phyloP scores from a whole-genome alignment of 1,140 invertebrate genomes.

The Trichoplusia ni region DNA sequence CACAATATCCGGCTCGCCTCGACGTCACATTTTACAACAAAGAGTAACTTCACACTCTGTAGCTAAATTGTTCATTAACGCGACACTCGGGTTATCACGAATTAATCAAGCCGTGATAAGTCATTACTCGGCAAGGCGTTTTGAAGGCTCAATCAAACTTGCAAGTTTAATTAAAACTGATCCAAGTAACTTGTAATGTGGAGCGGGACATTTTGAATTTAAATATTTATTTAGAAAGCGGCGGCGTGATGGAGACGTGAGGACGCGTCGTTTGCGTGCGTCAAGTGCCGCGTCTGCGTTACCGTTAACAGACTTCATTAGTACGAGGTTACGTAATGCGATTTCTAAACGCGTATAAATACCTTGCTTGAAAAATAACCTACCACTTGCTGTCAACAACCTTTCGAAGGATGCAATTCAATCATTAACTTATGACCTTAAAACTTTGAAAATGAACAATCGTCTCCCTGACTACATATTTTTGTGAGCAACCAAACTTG shows the following conservation, averaged over 20 bases:
- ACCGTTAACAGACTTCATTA: too few relatives aligned
- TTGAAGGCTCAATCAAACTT: constrained; percentile 20
- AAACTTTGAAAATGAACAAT: too few relatives aligned
- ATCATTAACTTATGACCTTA: too few relatives aligned
- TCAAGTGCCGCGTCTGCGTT: too few relatives aligned
- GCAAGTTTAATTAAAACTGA: constrained; percentile 30
- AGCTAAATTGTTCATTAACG: constrained; percentile 9
- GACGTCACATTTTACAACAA: not conserved
- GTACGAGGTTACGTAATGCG: too few relatives aligned
- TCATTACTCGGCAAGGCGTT: constrained; percentile 5
- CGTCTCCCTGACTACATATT: too few relatives aligned
- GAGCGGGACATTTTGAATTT: constrained; percentile 22
- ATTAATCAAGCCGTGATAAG: constrained; percentile 26
- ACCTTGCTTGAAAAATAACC: too few relatives aligned
- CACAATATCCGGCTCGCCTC: not conserved
- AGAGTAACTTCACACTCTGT: not conserved
- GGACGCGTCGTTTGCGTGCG: not conserved
- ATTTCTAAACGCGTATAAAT: too few relatives aligned
- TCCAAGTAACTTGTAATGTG: constrained; percentile 25
- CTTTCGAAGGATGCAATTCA: too few relatives aligned
- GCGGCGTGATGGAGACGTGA: not conserved
- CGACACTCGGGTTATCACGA: constrained; percentile 19
- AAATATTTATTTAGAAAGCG: constrained; percentile 21
- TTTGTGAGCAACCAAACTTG: too few relatives aligned
- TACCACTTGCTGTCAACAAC: too few relatives aligned